Evolutionary conservation across 1,140 invertebrate species (phyloP), one percentile per base, ranked within the genome.

Genomic region (Trichonephila clavata): DNA sequence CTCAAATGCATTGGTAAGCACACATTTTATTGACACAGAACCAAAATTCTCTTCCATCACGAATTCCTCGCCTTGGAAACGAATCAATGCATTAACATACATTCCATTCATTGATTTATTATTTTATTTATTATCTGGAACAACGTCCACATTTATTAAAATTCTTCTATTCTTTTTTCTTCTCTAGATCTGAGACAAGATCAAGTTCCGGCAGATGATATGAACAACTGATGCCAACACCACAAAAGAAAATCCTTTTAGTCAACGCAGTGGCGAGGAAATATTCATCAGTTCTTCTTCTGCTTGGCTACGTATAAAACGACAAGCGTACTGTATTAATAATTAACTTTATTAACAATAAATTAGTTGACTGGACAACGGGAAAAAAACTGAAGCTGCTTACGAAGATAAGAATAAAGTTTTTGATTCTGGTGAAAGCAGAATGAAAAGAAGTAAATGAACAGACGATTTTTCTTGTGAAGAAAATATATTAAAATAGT

Each of bases 261-360:
- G 71, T 77, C 71, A 77, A 27, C 27, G 65, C 20, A 39, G 24
- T n/a, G 24, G 65, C 65, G 65, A 27, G 71, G 27, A 77, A 77
- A 77, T 77, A 39, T 77, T 24, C 71, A 13, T 39, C 27, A 39
- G 71, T 77, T 77, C 65, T 27, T 68, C 71, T 77, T 77, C 71
- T 77, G 27, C 27, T 77, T 77, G 71, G 71, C 18, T 39, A 77
- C 71, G 24, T 32, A n/a, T n/a, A 7, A 77, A 77, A 77, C 24
- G 24, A 77, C 24, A 8, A 13, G 27, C 13, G 27, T 77, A 16
- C 21, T 14, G 68, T 18, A 39, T 39, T 16, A 27, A 77, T 77
- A 77, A 77, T 77, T 77, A 77, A 77, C 71, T 77, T 77, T 77
- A 77, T 77, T 77, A 77, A 77, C 71, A 77, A 77, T 77, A 77